A percentile compares a stretch with the other conserved stretches of the same genome.
Conservation (phyloP, 2,797 vertebrate genomes). For the Acanthurus lineatus region DNA sequence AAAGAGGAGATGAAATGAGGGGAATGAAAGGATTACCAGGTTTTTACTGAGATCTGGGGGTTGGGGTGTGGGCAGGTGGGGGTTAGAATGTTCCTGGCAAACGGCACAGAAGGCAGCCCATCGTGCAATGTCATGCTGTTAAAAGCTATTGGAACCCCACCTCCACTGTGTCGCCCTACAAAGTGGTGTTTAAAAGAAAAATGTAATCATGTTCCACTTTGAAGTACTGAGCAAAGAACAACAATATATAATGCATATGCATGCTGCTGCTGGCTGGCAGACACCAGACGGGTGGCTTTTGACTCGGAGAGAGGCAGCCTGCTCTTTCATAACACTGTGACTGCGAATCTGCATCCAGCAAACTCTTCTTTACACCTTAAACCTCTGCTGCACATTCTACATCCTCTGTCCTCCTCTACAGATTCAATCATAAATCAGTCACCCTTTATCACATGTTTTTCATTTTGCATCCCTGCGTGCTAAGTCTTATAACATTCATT, state of each 20-base stretch:
- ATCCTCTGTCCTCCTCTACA: neutral
- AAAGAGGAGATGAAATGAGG: constrained; percentile 65
- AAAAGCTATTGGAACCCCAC: constrained; percentile 34
- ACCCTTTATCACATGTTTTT: neutral
- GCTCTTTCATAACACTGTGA: neutral
- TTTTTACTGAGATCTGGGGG: constrained; percentile 65
- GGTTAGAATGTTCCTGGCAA: constrained; percentile 57
- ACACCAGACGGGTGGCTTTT: neutral
- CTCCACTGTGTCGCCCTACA: constrained; percentile 27
- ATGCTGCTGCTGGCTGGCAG: constrained; percentile 8
- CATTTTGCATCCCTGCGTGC: neutral
- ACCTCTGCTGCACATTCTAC: neutral
- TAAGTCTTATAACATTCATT: neutral
- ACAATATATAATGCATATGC: constrained; percentile 4
- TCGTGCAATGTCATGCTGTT: constrained; percentile 34
- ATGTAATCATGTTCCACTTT: constrained; percentile 48
- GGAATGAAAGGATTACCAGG: constrained; percentile 75
- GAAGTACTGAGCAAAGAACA: constrained; percentile 32
- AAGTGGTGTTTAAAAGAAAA: constrained; percentile 34
- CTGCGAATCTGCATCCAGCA: constrained; percentile 7
- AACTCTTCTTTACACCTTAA: neutral
- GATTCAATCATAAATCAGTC: constrained; percentile 8
- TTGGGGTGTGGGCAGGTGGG: constrained; percentile 6
- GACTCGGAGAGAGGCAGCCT: neutral
- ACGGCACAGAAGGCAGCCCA: constrained; percentile 29